Conservation (phyloP, 2,888 invertebrate genomes). For the Bombyx huttoni region DNA sequence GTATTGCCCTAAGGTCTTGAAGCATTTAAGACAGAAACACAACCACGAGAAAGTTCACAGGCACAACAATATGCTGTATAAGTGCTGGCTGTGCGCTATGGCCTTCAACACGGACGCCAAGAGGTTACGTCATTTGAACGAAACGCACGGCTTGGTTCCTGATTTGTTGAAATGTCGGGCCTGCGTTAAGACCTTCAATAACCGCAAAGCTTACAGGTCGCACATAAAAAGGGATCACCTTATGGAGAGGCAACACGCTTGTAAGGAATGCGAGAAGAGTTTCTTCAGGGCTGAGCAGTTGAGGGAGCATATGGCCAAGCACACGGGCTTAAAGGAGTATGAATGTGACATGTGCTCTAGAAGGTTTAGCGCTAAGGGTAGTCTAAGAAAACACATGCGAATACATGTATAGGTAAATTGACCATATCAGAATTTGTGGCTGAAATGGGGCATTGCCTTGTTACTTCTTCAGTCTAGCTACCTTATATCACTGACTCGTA, state of each 20-base stretch:
- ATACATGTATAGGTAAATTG: too few relatives aligned
- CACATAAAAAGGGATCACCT: conserved; percentile 40
- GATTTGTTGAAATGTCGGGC: conserved; percentile 30
- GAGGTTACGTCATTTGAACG: conserved; percentile 28
- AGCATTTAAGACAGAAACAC: conserved; percentile 13
- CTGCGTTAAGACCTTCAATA: conserved; percentile 31
- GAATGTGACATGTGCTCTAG: conserved; percentile 35
- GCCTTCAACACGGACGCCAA: conserved; percentile 31
- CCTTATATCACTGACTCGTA: too few relatives aligned
- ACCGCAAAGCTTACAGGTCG: conserved; percentile 24
- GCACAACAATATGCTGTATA: conserved; percentile 21
- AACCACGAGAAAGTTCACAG: conserved; percentile 26
- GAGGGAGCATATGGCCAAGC: conserved; percentile 36
- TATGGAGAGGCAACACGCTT: conserved; percentile 31
- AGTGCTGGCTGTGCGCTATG: conserved; percentile 31
- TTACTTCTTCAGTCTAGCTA: not conserved
- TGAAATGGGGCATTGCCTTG: not conserved
- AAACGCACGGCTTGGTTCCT: conserved; percentile 23
- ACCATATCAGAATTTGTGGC: not conserved
- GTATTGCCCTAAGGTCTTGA: conserved; percentile 13
- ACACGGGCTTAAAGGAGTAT: conserved; percentile 32
- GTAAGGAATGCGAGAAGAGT: conserved; percentile 28
- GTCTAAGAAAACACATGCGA: conserved; percentile 32
- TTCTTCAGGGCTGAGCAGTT: conserved; percentile 30
- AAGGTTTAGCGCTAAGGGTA: conserved; percentile 34